A percentile compares a stretch with the other conserved stretches of the same genome.
These are phyloP conservation scores for Ceuthmochares aereus DNA, from an alignment of 2,113 vertebrate species.

Conservation along the genomic window DNA sequence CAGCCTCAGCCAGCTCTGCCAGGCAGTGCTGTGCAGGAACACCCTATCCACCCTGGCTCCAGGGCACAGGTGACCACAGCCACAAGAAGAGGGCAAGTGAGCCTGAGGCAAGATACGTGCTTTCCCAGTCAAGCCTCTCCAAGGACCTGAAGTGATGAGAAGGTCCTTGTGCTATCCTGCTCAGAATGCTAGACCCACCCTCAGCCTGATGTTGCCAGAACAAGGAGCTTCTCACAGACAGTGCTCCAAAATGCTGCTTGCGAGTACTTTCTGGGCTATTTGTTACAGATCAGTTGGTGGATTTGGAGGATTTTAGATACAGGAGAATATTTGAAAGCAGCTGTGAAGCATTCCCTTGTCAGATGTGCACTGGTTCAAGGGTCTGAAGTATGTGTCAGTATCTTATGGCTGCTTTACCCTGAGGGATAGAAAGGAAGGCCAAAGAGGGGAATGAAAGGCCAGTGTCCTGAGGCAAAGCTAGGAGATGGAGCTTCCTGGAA, in stretches of 20 bases:
- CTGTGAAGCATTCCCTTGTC: neutral
- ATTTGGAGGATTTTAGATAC: neutral
- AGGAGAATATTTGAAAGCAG: neutral
- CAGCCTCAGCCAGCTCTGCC: neutral
- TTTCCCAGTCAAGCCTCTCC: neutral
- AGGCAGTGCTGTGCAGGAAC: neutral
- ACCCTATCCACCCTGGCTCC: neutral
- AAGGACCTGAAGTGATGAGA: neutral
- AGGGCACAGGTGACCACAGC: neutral
- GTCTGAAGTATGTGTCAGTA: neutral
- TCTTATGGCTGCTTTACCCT: neutral
- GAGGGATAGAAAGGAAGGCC: neutral
- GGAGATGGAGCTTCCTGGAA: neutral
- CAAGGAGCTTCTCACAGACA: neutral
- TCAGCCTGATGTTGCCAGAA: accelerated
- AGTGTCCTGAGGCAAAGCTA: neutral
- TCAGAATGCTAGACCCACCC: neutral
- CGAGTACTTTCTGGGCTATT: neutral
- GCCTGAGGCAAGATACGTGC: neutral
- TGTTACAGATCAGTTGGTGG: neutral
- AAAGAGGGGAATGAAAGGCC: neutral
- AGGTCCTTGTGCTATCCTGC: accelerated
- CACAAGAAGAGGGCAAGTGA: neutral
- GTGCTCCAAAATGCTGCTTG: neutral
- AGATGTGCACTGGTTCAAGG: neutral